A percentile compares a stretch with the other conserved stretches of the same genome.
phyloP scores from a whole-genome alignment of 2,797 vertebrate species.

The Eulemur rubriventer region DNA sequence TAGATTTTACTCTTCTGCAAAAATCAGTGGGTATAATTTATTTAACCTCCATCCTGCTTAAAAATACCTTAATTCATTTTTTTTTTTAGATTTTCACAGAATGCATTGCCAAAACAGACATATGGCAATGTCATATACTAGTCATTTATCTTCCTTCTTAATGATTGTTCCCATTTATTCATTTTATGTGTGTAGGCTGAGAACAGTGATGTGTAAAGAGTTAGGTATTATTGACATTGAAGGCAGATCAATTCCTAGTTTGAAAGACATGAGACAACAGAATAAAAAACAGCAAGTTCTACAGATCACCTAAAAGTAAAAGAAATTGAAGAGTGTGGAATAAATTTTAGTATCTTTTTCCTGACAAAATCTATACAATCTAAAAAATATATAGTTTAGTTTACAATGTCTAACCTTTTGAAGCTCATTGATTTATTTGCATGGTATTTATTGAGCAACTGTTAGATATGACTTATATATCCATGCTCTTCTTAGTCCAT shows the following conservation, averaged over 20 bases:
- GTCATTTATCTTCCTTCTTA: conserved; percentile 20
- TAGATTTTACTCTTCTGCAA: background rate
- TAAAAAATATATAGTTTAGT: background rate
- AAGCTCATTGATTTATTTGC: background rate
- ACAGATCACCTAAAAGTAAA: conserved; percentile 9
- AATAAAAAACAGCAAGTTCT: conserved; percentile 28
- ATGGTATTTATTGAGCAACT: background rate
- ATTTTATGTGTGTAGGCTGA: conserved; percentile 38
- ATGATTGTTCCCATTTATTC: background rate
- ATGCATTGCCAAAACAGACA: conserved; percentile 2
- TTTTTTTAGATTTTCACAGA: background rate
- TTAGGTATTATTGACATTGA: conserved; percentile 32
- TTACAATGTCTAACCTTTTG: background rate
- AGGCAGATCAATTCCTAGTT: conserved; percentile 24
- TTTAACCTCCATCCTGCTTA: background rate
- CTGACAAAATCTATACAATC: background rate
- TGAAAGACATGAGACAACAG: conserved; percentile 19
- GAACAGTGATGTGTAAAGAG: background rate
- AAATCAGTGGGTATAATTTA: background rate
- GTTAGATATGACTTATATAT: background rate
- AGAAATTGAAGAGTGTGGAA: background rate
- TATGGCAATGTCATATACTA: conserved; percentile 1
- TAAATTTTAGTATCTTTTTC: background rate
- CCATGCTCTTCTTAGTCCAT: background rate
- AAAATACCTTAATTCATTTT: conserved; percentile 4